Base-by-base conservation (phyloP, 1,140 invertebrate genomes). In the Drosophila santomea region DNA sequence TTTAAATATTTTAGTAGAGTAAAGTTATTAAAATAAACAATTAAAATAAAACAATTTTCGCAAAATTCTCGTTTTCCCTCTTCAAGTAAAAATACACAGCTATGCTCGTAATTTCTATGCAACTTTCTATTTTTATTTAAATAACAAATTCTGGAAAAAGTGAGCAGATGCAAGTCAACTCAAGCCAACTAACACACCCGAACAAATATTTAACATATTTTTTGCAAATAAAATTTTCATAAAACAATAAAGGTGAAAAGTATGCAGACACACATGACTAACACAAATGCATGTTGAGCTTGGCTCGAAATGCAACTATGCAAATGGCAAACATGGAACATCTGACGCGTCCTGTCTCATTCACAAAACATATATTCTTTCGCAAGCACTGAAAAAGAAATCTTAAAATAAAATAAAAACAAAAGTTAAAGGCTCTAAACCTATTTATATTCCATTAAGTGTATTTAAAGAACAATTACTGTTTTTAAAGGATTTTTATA, bases 201-300 rank as follows among this genome's bases (percentile, higher is more conserved):
- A 35, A 72, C 36, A 68, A 59, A 77, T 74, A 75, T 78, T 66
- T 59, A 62, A 36, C 79, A 83, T 71, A 71, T 71, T 71, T 68
- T 83, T 83, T 84, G 48, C 57, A 66, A 54, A 79, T 73, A 62
- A 50, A 68, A 88, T 83, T 89, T 74, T 84, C 60, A 71, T 80
- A 88, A 89, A 84, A 89, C 81, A 88, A 88, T 88, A 88, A 88
- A 86, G 75, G 63, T 76, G 72, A 74, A 83, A 78, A 72, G 72
- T 68, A 74, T 62, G 73, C 62, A 78, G 20, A 62, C 57, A 76
- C 44, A 60, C 43, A 63, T 50, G 55, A 61, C 73, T 63, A 82
- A 74, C 59, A 64, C 39, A 52, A 64, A 66, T 60, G 68, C 56
- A 61, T 38, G 56, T 45, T 32, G 39, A 64, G 23, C 32, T 25